These are phyloP conservation scores for Escarpia spicata DNA, from an alignment of 2,888 invertebrate genomes.

Conservation along the genomic window DNA sequence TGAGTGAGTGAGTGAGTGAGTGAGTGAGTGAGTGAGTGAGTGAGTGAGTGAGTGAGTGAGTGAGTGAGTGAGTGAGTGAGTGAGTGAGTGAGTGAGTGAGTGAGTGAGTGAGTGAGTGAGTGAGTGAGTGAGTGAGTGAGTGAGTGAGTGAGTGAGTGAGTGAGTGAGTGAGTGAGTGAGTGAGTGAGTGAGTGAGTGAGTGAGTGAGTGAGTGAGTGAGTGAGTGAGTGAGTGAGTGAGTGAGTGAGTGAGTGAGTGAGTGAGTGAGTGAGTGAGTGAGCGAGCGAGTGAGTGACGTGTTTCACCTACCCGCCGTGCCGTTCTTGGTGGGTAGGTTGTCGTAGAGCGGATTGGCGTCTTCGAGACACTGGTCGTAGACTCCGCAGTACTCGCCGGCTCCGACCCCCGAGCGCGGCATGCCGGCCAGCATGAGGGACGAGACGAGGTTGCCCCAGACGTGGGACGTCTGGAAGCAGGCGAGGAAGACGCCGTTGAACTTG, in stretches of 20 bases:
- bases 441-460: constrained; percentile 65
- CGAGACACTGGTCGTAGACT: constrained; percentile 39
- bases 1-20: constrained; percentile 36
- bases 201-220: constrained; percentile 20
- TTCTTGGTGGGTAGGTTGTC: not conserved
- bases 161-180: constrained; percentile 5
- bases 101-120: constrained; percentile 8
- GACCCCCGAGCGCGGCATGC: constrained; percentile 19
- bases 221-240: constrained; percentile 36
- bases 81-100: constrained; percentile 24
- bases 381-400: constrained; percentile 32
- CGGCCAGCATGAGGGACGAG: constrained; percentile 55
- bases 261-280: constrained; percentile 34
- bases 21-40: not conserved
- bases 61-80: constrained; percentile 26
- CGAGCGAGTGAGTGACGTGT: constrained; percentile 29
- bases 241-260: constrained; percentile 37
- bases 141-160: constrained; percentile 8
- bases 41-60: constrained; percentile 28
- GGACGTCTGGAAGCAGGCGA: constrained; percentile 63
- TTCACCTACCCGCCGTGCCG: constrained; percentile 2
- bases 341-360: constrained; percentile 20
- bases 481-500: constrained; percentile 62
- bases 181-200: constrained; percentile 13
- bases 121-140: constrained; percentile 19